Percentiles rank a stretch among this genome's conserved stretches.
phyloP scores from a whole-genome alignment of 2,888 invertebrate genomes.

The Eupithecia abbreviata region DNA sequence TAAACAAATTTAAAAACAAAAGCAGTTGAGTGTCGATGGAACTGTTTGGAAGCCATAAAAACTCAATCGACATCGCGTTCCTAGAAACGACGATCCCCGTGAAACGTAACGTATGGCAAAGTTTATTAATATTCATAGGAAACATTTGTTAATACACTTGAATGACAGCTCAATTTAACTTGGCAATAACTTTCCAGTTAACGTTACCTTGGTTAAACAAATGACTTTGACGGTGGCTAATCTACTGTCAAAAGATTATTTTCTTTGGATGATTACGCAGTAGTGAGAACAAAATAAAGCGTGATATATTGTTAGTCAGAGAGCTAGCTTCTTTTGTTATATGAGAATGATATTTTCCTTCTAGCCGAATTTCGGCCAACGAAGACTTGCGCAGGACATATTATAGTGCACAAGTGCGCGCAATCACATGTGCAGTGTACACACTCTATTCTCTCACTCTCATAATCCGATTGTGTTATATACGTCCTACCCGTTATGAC shows the following conservation, averaged over 20 bases:
- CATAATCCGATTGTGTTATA: no score
- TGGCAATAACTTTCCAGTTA: slow-evolving; percentile 51
- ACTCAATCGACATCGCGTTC: slow-evolving; percentile 49
- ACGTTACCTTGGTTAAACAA: background rate
- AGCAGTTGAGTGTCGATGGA: no score
- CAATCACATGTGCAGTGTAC: no score
- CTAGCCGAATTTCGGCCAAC: background rate
- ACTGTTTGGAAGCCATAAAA: slow-evolving; percentile 8
- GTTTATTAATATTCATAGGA: slow-evolving; percentile 80
- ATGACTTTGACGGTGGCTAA: background rate
- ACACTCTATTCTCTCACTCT: no score
- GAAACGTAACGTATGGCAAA: slow-evolving; percentile 60
- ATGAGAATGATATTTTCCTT: background rate
- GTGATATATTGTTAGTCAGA: background rate
- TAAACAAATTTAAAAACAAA: background rate
- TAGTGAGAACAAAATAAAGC: background rate
- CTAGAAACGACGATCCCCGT: slow-evolving; percentile 48
- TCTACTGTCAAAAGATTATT: slow-evolving; percentile 17
- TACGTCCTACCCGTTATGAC: no score
- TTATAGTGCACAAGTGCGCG: no score
- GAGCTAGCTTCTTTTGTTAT: background rate
- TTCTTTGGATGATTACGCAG: slow-evolving; percentile 24
- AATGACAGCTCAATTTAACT: slow-evolving; percentile 80
- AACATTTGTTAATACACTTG: slow-evolving; percentile 77
- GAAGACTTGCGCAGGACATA: background rate